These are phyloP conservation scores for Ariopsis seemanni DNA, from an alignment of 2,113 vertebrate species.

Conservation along the genomic window DNA sequence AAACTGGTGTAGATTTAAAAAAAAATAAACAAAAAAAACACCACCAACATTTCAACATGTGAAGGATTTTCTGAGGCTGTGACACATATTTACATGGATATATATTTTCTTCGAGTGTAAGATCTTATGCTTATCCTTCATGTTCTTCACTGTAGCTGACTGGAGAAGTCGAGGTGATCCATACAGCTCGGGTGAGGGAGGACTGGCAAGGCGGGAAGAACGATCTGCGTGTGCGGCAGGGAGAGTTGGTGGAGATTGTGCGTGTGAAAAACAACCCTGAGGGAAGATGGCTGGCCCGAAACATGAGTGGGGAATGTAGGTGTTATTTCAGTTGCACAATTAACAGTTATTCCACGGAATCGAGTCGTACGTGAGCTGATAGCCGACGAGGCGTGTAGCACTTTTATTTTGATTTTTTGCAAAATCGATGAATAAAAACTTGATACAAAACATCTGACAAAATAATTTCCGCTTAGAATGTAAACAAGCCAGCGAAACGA, in stretches of 20 bases:
- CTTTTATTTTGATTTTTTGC: no score
- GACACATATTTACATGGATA: background rate
- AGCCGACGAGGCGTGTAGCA: no score
- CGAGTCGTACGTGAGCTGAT: no score
- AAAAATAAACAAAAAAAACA: no score
- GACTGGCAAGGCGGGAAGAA: constrained; percentile 71
- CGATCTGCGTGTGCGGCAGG: constrained; percentile 68
- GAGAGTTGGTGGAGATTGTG: constrained; percentile 73
- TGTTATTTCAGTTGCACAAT: constrained; percentile 1
- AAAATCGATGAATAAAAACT: no score
- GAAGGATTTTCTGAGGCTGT: background rate
- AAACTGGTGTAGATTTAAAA: background rate
- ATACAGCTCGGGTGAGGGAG: constrained; percentile 65
- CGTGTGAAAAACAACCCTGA: constrained; percentile 71
- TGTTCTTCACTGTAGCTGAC: constrained; percentile 48
- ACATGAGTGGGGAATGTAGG: constrained; percentile 69
- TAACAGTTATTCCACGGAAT: no score
- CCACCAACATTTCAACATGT: background rate
- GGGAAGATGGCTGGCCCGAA: constrained; percentile 75
- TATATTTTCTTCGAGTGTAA: background rate
- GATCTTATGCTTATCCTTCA: background rate
- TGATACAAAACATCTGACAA: no score
- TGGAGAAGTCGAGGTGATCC: constrained; percentile 66
- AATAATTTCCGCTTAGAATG: no score
- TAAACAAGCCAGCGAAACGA: no score